Conservation (phyloP, 2,113 vertebrate genomes). For the Ibidorhyncha struthersii region DNA sequence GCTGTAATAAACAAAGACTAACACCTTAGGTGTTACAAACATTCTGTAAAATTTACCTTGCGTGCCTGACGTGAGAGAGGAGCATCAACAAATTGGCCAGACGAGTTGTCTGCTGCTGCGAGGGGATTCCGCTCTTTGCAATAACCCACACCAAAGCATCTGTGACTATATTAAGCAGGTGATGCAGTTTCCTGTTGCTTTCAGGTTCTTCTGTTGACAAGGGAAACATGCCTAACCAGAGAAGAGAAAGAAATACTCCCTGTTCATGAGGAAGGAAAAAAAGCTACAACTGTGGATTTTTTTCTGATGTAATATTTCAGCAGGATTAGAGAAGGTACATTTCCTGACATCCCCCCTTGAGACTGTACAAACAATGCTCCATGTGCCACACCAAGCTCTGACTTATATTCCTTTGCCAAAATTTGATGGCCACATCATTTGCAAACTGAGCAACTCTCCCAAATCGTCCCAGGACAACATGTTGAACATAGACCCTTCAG, state of each 20-base stretch:
- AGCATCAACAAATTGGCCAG: slow-evolving; percentile 93
- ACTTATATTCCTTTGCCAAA: background rate
- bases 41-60: slow-evolving; percentile 77
- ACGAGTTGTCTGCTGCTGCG: slow-evolving; percentile 87
- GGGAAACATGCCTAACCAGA: slow-evolving; percentile 81
- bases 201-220: slow-evolving; percentile 81
- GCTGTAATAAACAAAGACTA: background rate
- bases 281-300: fast-evolving
- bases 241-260: background rate
- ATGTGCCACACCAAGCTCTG: background rate
- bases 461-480: background rate
- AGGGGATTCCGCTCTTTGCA: slow-evolving; percentile 85
- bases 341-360: background rate
- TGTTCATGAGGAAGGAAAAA: background rate
- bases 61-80: slow-evolving; percentile 92
- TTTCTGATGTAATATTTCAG: background rate
- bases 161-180: slow-evolving; percentile 87
- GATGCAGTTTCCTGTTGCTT: slow-evolving; percentile 86
- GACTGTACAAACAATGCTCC: background rate
- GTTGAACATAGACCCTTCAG: background rate
- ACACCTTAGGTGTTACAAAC: fast-evolving
- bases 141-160: slow-evolving; percentile 96
- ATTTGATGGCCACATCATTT: background rate
- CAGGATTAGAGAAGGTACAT: background rate
- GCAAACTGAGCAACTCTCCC: background rate